These are phyloP conservation scores for Xestia rhomboidea DNA, from an alignment of 2,888 invertebrate genomes.

Conservation along the genomic window DNA sequence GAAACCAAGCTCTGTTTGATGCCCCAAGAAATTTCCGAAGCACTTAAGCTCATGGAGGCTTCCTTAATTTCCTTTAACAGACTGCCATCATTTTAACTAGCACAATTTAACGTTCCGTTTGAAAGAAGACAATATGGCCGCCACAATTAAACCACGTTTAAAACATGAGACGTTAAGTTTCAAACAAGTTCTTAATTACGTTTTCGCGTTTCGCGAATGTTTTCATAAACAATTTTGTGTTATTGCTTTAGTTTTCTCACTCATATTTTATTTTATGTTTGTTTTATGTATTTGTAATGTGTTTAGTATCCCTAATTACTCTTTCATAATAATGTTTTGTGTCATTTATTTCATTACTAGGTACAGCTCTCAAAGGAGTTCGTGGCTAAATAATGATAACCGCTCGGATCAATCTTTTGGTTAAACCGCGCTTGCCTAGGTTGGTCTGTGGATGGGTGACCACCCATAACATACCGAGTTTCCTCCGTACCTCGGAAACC, in stretches of 20 bases:
- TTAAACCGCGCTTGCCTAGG: no score
- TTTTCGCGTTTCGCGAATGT: constrained; percentile 65
- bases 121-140: constrained; percentile 49
- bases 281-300: constrained; percentile 12
- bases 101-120: constrained; percentile 31
- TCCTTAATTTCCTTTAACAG: background rate
- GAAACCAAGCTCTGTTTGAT: background rate
- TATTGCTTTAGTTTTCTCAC: constrained; percentile 58
- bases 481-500: background rate
- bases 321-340: background rate
- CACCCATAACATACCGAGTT: background rate
- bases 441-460: background rate
- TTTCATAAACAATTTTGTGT: constrained; percentile 62
- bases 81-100: constrained; percentile 15
- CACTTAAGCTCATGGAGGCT: constrained; percentile 1
- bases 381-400: background rate
- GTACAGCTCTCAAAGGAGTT: background rate
- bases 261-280: constrained; percentile 39
- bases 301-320: background rate
- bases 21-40: background rate
- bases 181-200: constrained; percentile 65
- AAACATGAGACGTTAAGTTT: constrained; percentile 61
- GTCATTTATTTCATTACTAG: background rate
- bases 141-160: constrained; percentile 58
- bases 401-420: background rate